These are phyloP conservation scores for Trachurus trachurus DNA, from an alignment of 2,797 vertebrate genomes.

Conservation along the genomic window DNA sequence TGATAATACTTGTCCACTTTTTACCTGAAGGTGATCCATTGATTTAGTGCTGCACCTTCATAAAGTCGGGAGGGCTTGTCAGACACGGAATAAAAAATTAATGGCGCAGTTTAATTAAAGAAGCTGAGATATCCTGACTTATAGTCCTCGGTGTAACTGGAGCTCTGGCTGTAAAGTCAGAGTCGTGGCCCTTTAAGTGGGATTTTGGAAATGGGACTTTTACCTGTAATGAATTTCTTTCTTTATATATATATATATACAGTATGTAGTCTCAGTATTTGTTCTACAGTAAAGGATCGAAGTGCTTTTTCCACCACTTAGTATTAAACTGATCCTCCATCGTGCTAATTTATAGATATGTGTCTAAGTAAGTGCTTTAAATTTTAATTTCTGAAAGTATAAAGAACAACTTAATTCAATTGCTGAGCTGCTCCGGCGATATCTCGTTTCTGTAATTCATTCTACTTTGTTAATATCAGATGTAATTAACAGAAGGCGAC, in stretches of 20 bases:
- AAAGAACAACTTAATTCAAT: constrained; percentile 6
- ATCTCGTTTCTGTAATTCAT: constrained; percentile 7
- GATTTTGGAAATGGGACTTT: not conserved
- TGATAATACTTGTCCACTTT: not conserved
- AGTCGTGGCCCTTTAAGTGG: not conserved
- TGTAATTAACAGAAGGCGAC: constrained; percentile 40
- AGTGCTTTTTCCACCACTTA: not conserved
- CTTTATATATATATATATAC: not conserved
- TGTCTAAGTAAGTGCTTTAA: not conserved
- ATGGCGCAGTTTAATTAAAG: not conserved
- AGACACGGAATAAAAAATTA: not conserved
- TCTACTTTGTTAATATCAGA: constrained; percentile 26
- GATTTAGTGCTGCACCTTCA: not conserved
- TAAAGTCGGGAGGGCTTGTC: too few relatives aligned
- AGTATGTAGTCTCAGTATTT: not conserved
- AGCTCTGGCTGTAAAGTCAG: not conserved
- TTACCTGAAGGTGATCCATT: not conserved
- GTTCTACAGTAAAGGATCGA: not conserved
- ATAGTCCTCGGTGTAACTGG: not conserved
- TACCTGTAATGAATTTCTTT: not conserved
- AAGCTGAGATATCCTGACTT: not conserved
- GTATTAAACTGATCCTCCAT: not conserved
- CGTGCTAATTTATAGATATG: not conserved
- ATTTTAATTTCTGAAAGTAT: not conserved
- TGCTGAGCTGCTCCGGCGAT: not conserved